phyloP scores from a whole-genome alignment of 2,888 invertebrate genomes.

The Sphinx pinastri region DNA sequence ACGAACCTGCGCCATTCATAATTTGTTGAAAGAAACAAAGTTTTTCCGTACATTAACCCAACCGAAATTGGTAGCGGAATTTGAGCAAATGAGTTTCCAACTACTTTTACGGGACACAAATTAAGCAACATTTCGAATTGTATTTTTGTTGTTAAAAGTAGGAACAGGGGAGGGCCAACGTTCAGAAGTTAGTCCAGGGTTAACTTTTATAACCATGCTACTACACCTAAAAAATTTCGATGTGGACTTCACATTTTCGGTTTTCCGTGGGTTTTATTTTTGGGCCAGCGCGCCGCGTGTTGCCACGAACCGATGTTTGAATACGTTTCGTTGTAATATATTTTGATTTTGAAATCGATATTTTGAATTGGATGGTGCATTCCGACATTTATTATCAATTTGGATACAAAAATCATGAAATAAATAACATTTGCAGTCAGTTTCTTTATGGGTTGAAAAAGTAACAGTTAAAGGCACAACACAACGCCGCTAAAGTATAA shows the following conservation, averaged over 20 bases:
- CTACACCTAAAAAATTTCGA: constrained; percentile 15
- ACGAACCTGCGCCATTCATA: constrained; percentile 33
- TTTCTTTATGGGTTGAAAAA: no score
- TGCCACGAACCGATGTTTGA: no score
- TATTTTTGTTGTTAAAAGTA: constrained; percentile 53
- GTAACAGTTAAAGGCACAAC: no score
- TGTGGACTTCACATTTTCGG: background rate
- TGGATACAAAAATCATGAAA: no score
- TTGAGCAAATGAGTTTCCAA: constrained; percentile 49
- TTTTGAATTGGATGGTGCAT: background rate
- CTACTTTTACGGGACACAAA: constrained; percentile 48
- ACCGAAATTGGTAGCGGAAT: constrained; percentile 39
- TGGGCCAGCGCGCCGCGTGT: background rate
- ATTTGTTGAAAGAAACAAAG: constrained; percentile 32
- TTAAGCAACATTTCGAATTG: constrained; percentile 54
- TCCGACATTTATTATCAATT: no score
- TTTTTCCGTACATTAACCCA: constrained; percentile 34
- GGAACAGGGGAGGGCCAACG: constrained; percentile 43
- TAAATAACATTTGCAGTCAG: no score
- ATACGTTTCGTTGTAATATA: background rate
- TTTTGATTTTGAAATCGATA: background rate
- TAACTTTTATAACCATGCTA: constrained; percentile 36
- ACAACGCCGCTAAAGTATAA: no score
- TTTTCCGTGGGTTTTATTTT: background rate
- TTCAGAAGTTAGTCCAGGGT: constrained; percentile 46